Evolutionary conservation across 2,113 vertebrate species (phyloP).

Genomic region (Bostrychus sinensis): DNA sequence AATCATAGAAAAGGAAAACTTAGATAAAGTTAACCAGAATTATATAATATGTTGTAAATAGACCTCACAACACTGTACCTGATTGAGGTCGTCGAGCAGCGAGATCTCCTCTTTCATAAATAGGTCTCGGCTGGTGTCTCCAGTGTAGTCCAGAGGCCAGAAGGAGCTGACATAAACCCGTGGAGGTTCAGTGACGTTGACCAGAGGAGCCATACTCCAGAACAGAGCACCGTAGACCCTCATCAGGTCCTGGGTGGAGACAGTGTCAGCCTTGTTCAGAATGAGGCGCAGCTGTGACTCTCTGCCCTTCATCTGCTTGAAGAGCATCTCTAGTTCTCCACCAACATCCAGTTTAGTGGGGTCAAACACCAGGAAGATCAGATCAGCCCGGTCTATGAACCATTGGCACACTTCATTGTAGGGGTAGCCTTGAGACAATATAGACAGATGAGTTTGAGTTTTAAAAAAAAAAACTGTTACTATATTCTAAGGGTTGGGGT

Average conservation of each 20-base stretch:
- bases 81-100: slow-evolving; percentile 94
- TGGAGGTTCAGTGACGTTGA: slow-evolving; percentile 95
- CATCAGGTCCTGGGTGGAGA: slow-evolving; percentile 95
- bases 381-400: slow-evolving; percentile 97
- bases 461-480: no score
- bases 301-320: slow-evolving; percentile 93
- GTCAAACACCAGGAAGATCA: slow-evolving; percentile 98
- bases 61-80: slow-evolving; percentile 56
- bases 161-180: slow-evolving; percentile 98
- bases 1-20: not conserved
- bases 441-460: not conserved
- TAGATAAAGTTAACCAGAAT: not conserved
- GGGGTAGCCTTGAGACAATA: slow-evolving; percentile 85
- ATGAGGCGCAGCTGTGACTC: slow-evolving; percentile 99
- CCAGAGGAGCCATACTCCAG: slow-evolving; percentile 96
- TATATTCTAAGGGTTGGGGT: no score
- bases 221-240: slow-evolving; percentile 96
- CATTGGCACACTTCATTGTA: slow-evolving; percentile 98
- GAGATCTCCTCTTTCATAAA: slow-evolving; percentile 96
- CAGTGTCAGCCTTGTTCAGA: slow-evolving; percentile 95
- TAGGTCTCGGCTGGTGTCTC: slow-evolving; percentile 88
- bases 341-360: slow-evolving; percentile 97
- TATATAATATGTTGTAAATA: not conserved
- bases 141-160: slow-evolving; percentile 92
- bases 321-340: slow-evolving; percentile 94